phyloP scores from a whole-genome alignment of 2,113 vertebrate species.

The Ranitomeya imitator region DNA sequence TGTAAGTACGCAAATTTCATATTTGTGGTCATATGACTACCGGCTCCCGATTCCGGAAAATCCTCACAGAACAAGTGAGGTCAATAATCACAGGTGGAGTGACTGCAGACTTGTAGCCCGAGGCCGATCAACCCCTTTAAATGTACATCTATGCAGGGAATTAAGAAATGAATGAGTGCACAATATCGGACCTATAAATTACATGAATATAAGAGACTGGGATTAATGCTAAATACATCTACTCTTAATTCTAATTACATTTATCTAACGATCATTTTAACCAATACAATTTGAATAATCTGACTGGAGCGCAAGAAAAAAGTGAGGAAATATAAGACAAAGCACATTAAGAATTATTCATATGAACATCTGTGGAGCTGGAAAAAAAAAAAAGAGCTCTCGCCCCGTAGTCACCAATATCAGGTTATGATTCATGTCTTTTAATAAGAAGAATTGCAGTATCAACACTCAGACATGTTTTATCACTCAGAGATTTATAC shows the following conservation, averaged over 20 bases:
- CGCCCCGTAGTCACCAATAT: slow-evolving; percentile 16
- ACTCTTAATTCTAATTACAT: background rate
- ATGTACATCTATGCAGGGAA: too few species aligned
- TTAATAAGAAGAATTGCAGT: slow-evolving; percentile 38
- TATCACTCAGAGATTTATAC: slow-evolving; percentile 41
- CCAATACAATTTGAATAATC: background rate
- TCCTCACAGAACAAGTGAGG: too few species aligned
- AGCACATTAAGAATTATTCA: background rate
- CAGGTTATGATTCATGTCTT: slow-evolving; percentile 40
- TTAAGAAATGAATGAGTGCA: too few species aligned
- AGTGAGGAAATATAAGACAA: background rate
- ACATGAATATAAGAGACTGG: too few species aligned
- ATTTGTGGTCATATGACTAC: too few species aligned
- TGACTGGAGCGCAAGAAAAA: background rate
- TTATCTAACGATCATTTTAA: background rate
- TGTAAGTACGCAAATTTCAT: too few species aligned
- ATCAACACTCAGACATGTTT: slow-evolving; percentile 28
- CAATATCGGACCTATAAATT: too few species aligned
- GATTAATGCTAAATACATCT: too few species aligned
- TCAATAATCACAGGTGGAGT: too few species aligned
- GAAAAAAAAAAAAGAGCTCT: slow-evolving; percentile 41
- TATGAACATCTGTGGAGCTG: background rate
- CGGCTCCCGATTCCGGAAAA: too few species aligned
- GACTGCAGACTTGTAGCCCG: too few species aligned
- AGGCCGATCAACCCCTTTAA: too few species aligned